Percentiles rank a stretch among this genome's conserved stretches.
These are phyloP conservation scores for Rhopalosiphum padi DNA, from an alignment of 1,140 invertebrate genomes.

Conservation along the genomic window DNA sequence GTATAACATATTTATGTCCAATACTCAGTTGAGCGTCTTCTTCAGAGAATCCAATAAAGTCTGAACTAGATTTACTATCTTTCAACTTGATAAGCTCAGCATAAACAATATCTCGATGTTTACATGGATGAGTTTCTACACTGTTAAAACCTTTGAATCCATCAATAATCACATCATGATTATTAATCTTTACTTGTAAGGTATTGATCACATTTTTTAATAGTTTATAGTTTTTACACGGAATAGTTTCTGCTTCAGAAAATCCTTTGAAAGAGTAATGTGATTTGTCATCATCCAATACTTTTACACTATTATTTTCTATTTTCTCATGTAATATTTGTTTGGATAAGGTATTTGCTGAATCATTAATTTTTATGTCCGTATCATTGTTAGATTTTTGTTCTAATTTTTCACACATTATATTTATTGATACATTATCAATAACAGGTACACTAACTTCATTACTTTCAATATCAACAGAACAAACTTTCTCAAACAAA, in stretches of 20 bases:
- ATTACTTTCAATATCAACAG: neutral
- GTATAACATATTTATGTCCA: neutral
- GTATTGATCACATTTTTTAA: neutral
- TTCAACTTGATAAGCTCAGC: neutral
- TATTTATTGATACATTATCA: neutral
- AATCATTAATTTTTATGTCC: neutral
- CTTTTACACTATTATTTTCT: neutral
- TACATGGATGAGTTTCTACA: neutral
- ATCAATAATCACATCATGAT: neutral
- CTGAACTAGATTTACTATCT: neutral
- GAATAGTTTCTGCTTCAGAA: neutral
- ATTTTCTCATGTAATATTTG: neutral
- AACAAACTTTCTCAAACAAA: neutral
- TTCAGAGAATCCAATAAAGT: conserved; percentile 13
- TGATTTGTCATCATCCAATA: neutral
- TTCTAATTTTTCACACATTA: neutral
- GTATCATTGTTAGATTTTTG: neutral
- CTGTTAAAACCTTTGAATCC: conserved; percentile 13
- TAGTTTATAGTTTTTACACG: conserved; percentile 16
- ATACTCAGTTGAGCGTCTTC: neutral
- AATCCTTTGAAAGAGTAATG: conserved; percentile 19
- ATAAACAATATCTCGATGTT: neutral
- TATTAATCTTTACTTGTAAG: neutral
- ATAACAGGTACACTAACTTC: neutral
- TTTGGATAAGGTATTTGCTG: neutral